phyloP scores from a whole-genome alignment of 1,140 invertebrate genomes.

The Bombus impatiens region DNA sequence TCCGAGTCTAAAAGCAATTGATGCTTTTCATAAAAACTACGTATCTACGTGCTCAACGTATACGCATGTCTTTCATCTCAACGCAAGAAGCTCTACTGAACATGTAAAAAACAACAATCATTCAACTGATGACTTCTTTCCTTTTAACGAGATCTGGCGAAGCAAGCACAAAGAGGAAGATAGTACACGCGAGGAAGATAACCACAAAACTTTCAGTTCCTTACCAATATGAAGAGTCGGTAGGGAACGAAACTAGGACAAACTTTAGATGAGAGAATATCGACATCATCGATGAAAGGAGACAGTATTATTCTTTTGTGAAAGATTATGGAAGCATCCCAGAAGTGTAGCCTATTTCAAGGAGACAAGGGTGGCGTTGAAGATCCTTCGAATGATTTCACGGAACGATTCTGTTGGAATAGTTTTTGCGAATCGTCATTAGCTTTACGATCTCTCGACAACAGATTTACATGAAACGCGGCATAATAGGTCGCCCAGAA shows the following conservation, averaged over 20 bases:
- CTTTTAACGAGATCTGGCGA: neutral
- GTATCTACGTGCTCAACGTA: neutral
- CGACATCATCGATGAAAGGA: conserved; percentile 32
- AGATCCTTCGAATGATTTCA: conserved; percentile 9
- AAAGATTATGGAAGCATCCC: conserved; percentile 24
- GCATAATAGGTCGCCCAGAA: conserved; percentile 68
- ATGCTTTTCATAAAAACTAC: conserved; percentile 47
- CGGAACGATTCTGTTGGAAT: conserved; percentile 2
- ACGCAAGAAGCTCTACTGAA: no score
- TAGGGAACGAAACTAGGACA: conserved; percentile 33
- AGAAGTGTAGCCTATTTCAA: neutral
- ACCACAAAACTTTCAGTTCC: conserved; percentile 42
- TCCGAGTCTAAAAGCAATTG: conserved; percentile 39
- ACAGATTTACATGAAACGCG: conserved; percentile 71
- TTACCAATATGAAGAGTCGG: conserved; percentile 19
- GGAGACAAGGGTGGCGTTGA: neutral
- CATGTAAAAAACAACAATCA: neutral
- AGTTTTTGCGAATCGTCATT: conserved; percentile 67
- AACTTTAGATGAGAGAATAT: conserved; percentile 55
- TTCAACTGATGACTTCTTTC: conserved; percentile 33
- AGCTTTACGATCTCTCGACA: conserved; percentile 72
- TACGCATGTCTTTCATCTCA: neutral
- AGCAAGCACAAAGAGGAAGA: neutral
- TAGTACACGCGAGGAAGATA: conserved; percentile 1
- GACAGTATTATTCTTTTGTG: conserved; percentile 46